Base-by-base conservation (phyloP, 2,113 vertebrate species). In the Dasyurus viverrinus region DNA sequence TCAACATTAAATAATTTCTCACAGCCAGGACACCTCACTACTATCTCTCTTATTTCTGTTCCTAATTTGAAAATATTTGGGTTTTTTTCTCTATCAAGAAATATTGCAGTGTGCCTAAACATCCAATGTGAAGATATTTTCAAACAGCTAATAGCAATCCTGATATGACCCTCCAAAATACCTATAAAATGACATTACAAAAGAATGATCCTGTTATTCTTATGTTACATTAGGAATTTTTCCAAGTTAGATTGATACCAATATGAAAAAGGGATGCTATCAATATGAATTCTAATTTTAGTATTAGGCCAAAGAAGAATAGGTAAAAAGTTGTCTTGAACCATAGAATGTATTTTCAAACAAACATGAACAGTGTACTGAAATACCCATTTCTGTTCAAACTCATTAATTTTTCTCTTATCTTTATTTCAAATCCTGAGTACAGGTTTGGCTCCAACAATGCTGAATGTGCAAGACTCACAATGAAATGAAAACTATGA, bases 381-480 rank as follows among this genome's bases (percentile, higher is more conserved):
- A 96, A 94, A 95, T 95, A 96, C 16, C 55, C 55, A 94, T 26
- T 90, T 97, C 55, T 57, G 95, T 95, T 96, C 27, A 95, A 97
- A 25, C 93, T 93, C 50, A 92, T 93, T 97, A 97, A 94, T 53
- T 92, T 94, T 92, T 94, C 52, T 96, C 36, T 55, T 95, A 54
- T 26, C 96, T 94, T 53, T 92, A 95, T 84, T 93, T 95, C 90
- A 25, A 89, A 94, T 84, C 47, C 93, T 53, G 93, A 93, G 90
- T 91, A 92, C 16, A 93, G 46, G 24, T 68, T 68, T 68, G 30
- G 27, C 91, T 42, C 90, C 89, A 93, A 97, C n/a, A 95, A 89
- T 50, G 53, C 84, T 95, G 26, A 97, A 55, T 89, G 54, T 92
- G 89, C 91, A 60, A 93, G 91, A 93, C 60, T 89, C 92, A 84